phyloP scores from a whole-genome alignment of 2,797 vertebrate genomes.

The Bothrops alternatus region DNA sequence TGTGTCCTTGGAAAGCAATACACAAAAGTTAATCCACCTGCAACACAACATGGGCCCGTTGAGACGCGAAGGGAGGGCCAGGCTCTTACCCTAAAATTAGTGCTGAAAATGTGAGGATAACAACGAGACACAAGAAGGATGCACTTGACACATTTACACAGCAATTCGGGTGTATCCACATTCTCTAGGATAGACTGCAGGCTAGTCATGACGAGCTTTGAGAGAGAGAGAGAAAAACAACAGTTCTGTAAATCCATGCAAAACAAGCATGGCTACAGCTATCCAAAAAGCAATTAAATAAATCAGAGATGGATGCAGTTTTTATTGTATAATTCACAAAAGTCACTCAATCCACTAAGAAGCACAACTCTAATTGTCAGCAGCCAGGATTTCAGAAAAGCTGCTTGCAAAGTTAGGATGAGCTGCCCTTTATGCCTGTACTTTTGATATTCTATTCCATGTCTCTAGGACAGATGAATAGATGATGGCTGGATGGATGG shows the following conservation, averaged over 20 bases:
- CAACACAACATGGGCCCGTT: rapidly evolving
- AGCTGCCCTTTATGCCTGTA: neutral
- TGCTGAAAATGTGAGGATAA: conserved; percentile 98
- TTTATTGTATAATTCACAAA: neutral
- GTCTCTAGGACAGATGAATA: too few species aligned
- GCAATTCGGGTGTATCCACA: conserved; percentile 95
- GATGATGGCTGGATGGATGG: too few species aligned
- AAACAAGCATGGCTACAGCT: neutral
- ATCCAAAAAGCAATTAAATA: neutral
- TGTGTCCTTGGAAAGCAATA: conserved; percentile 83
- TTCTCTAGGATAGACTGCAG: conserved; percentile 97
- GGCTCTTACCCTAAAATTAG: conserved; percentile 92
- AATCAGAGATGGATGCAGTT: neutral
- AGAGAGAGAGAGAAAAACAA: neutral
- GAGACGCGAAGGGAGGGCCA: neutral
- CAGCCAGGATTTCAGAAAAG: neutral
- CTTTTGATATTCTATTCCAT: neutral
- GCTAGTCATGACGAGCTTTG: conserved; percentile 95
- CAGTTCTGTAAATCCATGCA: neutral
- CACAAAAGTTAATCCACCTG: neutral
- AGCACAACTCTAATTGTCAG: neutral
- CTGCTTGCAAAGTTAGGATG: neutral
- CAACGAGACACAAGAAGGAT: conserved; percentile 95
- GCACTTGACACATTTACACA: conserved; percentile 95
- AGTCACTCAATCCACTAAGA: neutral